A percentile compares a stretch with the other conserved stretches of the same genome.
Evolutionary conservation across 2,888 invertebrate species (phyloP).

Genomic region (Hypolimnas misippus): DNA sequence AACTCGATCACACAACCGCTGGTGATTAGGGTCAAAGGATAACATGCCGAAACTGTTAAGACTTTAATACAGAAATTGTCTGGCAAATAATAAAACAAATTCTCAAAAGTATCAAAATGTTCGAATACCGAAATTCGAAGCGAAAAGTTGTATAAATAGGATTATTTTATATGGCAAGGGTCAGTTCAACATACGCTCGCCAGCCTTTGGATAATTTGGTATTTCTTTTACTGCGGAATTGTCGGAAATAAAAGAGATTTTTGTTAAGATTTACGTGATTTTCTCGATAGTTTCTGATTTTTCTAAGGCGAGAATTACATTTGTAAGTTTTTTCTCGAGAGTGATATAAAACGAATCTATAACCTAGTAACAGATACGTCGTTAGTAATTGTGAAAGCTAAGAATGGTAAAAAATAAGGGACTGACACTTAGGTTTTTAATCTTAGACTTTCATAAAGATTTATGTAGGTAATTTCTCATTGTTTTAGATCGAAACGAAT

Average conservation of each 20-base stretch:
- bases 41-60: not conserved
- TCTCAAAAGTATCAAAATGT: not conserved
- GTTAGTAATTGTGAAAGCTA: no score
- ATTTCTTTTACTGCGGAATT: constrained; percentile 3
- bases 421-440: no score
- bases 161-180: constrained; percentile 1
- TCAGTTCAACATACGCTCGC: not conserved
- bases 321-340: no score
- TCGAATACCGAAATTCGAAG: not conserved
- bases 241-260: not conserved
- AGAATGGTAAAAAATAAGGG: no score
- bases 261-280: not conserved
- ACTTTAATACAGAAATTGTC: not conserved
- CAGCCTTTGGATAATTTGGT: not conserved
- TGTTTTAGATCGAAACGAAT: no score
- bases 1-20: not conserved
- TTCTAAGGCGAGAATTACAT: no score
- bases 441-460: no score
- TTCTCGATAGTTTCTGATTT: not conserved
- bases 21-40: not conserved
- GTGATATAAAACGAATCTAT: no score
- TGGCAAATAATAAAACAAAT: not conserved
- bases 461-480: no score
- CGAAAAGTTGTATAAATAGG: not conserved
- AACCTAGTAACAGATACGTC: no score